Base-by-base conservation (phyloP, 2,113 vertebrate genomes). In the Sprattus sprattus region DNA sequence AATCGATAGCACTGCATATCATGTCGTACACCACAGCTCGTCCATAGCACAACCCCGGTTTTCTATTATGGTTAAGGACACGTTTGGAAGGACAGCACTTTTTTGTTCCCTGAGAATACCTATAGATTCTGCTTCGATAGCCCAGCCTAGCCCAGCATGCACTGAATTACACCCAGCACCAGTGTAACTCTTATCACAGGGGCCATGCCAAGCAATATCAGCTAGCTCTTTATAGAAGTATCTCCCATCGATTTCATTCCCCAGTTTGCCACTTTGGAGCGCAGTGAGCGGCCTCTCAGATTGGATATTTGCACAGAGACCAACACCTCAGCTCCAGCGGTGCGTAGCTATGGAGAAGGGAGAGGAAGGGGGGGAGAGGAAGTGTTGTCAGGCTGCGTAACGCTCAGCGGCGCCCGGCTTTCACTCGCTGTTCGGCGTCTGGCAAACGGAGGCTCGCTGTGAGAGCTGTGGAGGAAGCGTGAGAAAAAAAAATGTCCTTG, bases 231-330 rank as follows among this genome's bases (percentile, higher is more conserved):
- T 78, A 32, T 78, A 32, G 39, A 39, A 78, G 71, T 78, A 78
- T 78, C 28, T 39, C 28, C 28, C 71, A 39, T 78, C 32, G 71
- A 78, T 78, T 78, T 78, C 71, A 78, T 39, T 78, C 71, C 28
- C 28, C 71, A 28, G 71, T 15, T 78, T 39, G 71, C 71, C 71
- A 39, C 71, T 78, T 32, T 32, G 15, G 71, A 15, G 10, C 71
- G 25, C 71, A 5, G 71, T 44, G 13, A 78, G 25, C 10, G 71
- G 28, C 71, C 16, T 11, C 64, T 88, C 88, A 92, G 92, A 93
- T 92, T 93, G 91, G 92, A 91, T 90, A 88, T 90, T 88, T 90
- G 84, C 89, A 85, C 84, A 90, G 91, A 78, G 71, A n/a, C 28
- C 25, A 78, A 11, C 15, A 82, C 86, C 86, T 88, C 87, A 86